phyloP scores from a whole-genome alignment of 1,140 invertebrate genomes.

The Drosophila yakuba region DNA sequence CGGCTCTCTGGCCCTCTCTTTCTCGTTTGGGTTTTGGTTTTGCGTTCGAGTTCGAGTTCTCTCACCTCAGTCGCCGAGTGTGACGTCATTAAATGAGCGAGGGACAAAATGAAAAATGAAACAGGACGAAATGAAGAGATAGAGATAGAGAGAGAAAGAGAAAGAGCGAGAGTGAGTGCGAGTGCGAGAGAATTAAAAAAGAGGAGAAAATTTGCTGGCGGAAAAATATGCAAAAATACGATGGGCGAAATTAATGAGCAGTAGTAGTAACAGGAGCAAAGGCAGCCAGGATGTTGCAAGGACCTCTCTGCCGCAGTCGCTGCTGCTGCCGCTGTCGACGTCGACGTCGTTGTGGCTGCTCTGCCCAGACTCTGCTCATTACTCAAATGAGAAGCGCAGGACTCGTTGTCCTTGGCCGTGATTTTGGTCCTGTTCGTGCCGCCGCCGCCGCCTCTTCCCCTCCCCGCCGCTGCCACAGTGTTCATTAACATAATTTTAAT shows the following conservation, averaged over 20 bases:
- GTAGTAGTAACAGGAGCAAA: slow-evolving; percentile 58
- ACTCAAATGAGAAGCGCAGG: slow-evolving; percentile 74
- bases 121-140: slow-evolving; percentile 58
- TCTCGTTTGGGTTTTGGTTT: too few relatives aligned
- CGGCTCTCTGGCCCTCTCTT: not conserved
- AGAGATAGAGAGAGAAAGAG: slow-evolving; percentile 31
- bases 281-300: slow-evolving; percentile 33
- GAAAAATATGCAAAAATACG: slow-evolving; percentile 68
- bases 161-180: slow-evolving; percentile 38
- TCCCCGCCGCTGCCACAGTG: slow-evolving; percentile 39
- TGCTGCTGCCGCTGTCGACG: slow-evolving; percentile 2
- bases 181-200: slow-evolving; percentile 58
- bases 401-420: slow-evolving; percentile 83
- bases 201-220: slow-evolving; percentile 68
- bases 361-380: slow-evolving; percentile 60
- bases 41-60: not conserved
- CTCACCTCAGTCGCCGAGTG: slow-evolving; percentile 4
- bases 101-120: slow-evolving; percentile 80
- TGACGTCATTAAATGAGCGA: slow-evolving; percentile 78
- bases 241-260: slow-evolving; percentile 79
- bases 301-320: slow-evolving; percentile 29
- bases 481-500: slow-evolving; percentile 85
- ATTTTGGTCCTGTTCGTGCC: slow-evolving; percentile 62
- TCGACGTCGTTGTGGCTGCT: slow-evolving; percentile 16
- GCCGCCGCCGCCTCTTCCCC: slow-evolving; percentile 1